These are phyloP conservation scores for Sinocyclocheilus anophthalmus DNA, from an alignment of 2,113 vertebrate species.

Conservation along the genomic window DNA sequence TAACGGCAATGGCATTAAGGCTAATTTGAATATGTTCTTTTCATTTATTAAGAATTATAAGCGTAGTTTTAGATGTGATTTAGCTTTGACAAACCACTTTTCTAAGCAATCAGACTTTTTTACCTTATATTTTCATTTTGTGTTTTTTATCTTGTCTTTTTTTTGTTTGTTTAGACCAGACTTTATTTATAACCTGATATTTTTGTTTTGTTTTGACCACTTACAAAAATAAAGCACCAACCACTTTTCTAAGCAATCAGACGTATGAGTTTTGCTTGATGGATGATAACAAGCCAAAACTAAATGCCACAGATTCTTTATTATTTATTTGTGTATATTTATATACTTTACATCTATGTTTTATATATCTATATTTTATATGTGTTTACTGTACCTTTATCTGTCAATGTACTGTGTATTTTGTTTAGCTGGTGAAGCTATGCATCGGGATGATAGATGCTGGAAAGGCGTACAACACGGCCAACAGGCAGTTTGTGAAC, in stretches of 20 bases:
- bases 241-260: neutral
- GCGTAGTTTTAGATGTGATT: too few relatives aligned
- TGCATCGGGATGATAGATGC: slow-evolving; percentile 98
- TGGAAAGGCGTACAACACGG: slow-evolving; percentile 93
- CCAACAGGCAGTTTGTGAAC: slow-evolving; percentile 96
- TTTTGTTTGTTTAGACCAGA: too few relatives aligned
- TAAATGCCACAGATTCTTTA: neutral
- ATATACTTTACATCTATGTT: neutral
- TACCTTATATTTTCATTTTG: too few relatives aligned
- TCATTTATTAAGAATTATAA: too few relatives aligned
- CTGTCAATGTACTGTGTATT: neutral
- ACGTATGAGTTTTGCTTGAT: neutral
- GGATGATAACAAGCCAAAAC: neutral
- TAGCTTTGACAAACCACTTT: too few relatives aligned
- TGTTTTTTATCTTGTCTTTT: too few relatives aligned
- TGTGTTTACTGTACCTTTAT: neutral
- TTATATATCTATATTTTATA: neutral
- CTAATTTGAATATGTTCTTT: too few relatives aligned
- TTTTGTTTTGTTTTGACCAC: neutral
- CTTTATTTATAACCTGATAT: too few relatives aligned
- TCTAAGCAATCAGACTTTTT: too few relatives aligned
- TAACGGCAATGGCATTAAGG: too few relatives aligned
- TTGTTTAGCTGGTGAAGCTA: slow-evolving; percentile 90
- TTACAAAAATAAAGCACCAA: neutral
- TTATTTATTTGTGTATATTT: neutral